A percentile compares a stretch with the other conserved stretches of the same genome.
Evolutionary conservation across 2,888 invertebrate genomes (phyloP).

Genomic region (Rotaria macrura): DNA sequence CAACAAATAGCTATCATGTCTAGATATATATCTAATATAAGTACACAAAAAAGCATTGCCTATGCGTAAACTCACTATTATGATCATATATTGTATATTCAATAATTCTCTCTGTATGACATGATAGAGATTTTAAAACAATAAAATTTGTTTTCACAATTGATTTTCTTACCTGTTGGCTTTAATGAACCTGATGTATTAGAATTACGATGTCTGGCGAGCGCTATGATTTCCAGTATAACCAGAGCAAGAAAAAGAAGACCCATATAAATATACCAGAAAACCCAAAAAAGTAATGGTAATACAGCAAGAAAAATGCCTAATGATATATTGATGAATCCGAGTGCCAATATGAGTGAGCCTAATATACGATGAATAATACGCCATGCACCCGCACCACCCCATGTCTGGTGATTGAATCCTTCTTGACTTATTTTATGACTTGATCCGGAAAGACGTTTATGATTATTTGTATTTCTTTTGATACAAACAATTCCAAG

Average conservation of each 20-base stretch:
- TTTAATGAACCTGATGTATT: neutral
- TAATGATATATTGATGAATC: neutral
- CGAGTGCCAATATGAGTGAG: neutral
- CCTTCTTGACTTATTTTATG: neutral
- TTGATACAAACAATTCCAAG: neutral
- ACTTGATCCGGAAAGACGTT: neutral
- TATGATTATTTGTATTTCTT: neutral
- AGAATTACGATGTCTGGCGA: neutral
- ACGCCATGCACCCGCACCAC: neutral
- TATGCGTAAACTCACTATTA: neutral
- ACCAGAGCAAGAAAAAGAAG: neutral
- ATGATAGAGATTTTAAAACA: neutral
- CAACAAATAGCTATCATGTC: neutral
- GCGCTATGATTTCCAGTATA: neutral
- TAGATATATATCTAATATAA: neutral
- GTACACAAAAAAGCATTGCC: neutral
- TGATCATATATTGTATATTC: neutral
- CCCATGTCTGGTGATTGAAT: neutral
- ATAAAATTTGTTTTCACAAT: neutral
- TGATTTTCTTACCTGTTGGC: neutral
- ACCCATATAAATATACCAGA: neutral
- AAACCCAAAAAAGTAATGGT: neutral
- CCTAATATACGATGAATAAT: neutral
- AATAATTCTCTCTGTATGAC: neutral
- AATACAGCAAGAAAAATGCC: conserved; percentile 3